Evolutionary conservation across 2,113 vertebrate species (phyloP).

Genomic region (Siniperca chuatsi): DNA sequence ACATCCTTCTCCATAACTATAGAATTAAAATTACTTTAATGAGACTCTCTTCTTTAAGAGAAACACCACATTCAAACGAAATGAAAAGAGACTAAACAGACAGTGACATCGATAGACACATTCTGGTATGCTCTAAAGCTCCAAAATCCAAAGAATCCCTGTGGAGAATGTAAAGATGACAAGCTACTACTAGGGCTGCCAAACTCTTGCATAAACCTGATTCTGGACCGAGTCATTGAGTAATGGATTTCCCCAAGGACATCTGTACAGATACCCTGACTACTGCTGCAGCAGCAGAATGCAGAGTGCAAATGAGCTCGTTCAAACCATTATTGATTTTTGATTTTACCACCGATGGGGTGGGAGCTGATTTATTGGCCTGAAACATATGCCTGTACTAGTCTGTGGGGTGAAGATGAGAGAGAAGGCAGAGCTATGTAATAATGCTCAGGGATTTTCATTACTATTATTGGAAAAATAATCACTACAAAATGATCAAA

Average conservation of each 20-base stretch:
- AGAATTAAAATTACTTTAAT: too few relatives aligned
- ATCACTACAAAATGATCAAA: too few relatives aligned
- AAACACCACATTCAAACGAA: background rate
- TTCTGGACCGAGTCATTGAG: background rate
- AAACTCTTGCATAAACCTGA: conserved; percentile 2
- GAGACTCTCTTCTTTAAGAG: too few relatives aligned
- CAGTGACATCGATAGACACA: background rate
- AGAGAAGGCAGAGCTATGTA: background rate
- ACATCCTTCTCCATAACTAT: too few relatives aligned
- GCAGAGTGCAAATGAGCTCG: background rate
- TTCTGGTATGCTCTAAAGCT: background rate
- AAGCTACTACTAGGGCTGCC: background rate
- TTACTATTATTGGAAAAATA: too few relatives aligned
- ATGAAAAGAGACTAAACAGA: background rate
- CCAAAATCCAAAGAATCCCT: background rate
- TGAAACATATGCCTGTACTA: background rate
- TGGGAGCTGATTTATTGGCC: background rate
- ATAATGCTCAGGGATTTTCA: background rate
- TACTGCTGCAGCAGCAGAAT: background rate
- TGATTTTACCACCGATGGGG: background rate
- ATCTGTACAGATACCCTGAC: background rate
- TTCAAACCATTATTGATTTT: conserved; percentile 28
- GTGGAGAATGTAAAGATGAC: background rate
- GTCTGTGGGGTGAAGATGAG: background rate
- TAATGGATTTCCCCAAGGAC: background rate